Base-by-base conservation (phyloP, 2,888 invertebrate species). In the Cheilosia vernalis region DNA sequence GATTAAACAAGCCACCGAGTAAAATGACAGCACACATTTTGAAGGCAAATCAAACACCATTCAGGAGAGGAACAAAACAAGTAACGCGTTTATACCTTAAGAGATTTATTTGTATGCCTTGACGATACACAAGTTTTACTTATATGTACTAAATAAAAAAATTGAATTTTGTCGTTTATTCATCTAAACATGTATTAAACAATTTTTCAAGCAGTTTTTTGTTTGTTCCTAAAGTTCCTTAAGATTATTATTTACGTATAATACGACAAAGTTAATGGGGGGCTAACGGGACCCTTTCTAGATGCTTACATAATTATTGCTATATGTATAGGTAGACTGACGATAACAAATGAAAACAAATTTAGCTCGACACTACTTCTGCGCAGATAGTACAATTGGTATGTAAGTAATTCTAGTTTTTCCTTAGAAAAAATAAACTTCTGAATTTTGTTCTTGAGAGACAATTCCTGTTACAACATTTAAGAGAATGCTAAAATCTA, bases 91-190 rank as follows among this genome's bases (percentile, higher is more conserved):
- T 76, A 74, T 51, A 70, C 42, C 70, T 79, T 84, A 84, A 76
- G 69, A 74, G 74, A 74, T 84, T 85, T 85, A 72, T 85, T 85
- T 76, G 80, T 67, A 81, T 85, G 85, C 81, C 80, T 85, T 81
- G 74, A 80, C 74, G 66, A 76, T 85, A 70, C 84, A 84, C 63
- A 76, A 66, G 21, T 56, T 44, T 37, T 69, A 33, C 44, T 58
- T 21, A 58, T 63, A 64, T 72, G 76, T 47, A 40, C 66, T 72
- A 55, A 85, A 81, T 79, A 80, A 80, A 85, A 80, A 85, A 61
- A 56, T 21, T 42, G 47, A 37, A 24, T 51, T 49, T 61, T 63
- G 63, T 60, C 60, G 49, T 64, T 64, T 56, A 72, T 69, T 44
- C n/a, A 49, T 66, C 21, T 84, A 84, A 76, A 37, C 37, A 37